Base-by-base conservation (phyloP, 2,888 invertebrate genomes). In the Aspidiotus destructor region DNA sequence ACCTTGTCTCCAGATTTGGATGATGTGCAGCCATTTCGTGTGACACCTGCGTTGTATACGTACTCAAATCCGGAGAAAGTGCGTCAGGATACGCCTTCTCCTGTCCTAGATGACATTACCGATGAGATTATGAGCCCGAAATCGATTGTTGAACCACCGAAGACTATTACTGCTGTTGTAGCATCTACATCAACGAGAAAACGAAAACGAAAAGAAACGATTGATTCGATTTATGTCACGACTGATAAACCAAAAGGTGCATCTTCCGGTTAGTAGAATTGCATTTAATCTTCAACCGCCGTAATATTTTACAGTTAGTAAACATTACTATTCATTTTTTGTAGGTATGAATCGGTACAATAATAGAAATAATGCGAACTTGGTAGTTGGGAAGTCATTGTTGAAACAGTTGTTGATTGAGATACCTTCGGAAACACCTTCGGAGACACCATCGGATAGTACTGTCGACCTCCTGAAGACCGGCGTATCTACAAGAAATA, bases 371-470 rank as follows among this genome's bases (percentile, higher is more conserved):
- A 61, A 61, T 17, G 28, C 15, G 13, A 58, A 13, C 48, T 11
- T 42, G 10, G 7, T 53, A 15, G 53, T 60, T 52, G 70, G 70
- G 41, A 74, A 75, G 70, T 73, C 73, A 41, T 71, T 75, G 62
- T 79, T 89, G 55, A 88, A 89, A 75, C 90, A 91, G 76, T 81
- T 92, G 73, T 81, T 90, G 2, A 92, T 92, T 73, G 92, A 92
- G 77, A 92, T 92, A 73, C 60, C 61, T 7, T 28, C 28, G 28
- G 28, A 28, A 28, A 28, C 28, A 28, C 28, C 28, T 28, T 28
- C 28, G 28, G 28, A 28, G 28, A 28, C 28, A 28, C 92, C 92
- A 7, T 80, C 82, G 71, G 78, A 80, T 41, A 82, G 83, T 63
- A 81, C 80, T 73, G 77, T 78, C 65, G 81, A 80, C 71, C 84